These are phyloP conservation scores for Stegophylla sp. DNA, from an alignment of 2,888 invertebrate genomes.

Conservation along the genomic window DNA sequence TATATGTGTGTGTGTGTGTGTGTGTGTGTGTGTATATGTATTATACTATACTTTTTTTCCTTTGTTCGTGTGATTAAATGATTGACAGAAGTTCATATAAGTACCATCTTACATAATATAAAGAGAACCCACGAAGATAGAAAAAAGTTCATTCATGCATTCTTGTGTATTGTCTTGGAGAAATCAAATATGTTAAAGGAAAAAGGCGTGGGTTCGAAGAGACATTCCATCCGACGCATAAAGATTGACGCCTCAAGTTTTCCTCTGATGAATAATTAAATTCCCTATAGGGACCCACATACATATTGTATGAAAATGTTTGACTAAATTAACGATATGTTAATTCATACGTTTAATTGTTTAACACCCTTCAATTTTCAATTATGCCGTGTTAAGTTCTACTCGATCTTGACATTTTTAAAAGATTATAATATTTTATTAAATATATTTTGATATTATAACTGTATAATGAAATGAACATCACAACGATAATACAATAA, in stretches of 20 bases:
- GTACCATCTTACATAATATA: slow-evolving; percentile 4
- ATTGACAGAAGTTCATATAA: slow-evolving; percentile 5
- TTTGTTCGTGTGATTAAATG: background rate
- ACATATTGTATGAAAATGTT: slow-evolving; percentile 31
- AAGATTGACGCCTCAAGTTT: slow-evolving; percentile 23
- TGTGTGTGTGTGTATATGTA: background rate
- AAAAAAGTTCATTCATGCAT: slow-evolving; percentile 5
- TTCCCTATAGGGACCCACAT: slow-evolving; percentile 6
- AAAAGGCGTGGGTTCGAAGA: slow-evolving; percentile 18
- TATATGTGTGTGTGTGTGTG: background rate
- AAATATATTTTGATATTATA: background rate
- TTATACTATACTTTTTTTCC: background rate
- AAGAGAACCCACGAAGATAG: background rate
- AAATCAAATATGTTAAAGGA: slow-evolving; percentile 9
- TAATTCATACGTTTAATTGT: slow-evolving; percentile 29
- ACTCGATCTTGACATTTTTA: background rate
- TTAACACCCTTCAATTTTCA: background rate
- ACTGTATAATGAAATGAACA: too few relatives aligned
- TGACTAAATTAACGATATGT: slow-evolving; percentile 34
- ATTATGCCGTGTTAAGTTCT: background rate
- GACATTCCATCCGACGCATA: background rate
- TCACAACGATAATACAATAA: too few relatives aligned
- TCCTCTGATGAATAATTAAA: slow-evolving; percentile 37
- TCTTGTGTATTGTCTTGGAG: slow-evolving; percentile 8
- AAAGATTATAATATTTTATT: background rate